A percentile compares a stretch with the other conserved stretches of the same genome.
Evolutionary conservation across 2,797 vertebrate genomes (phyloP).

Genomic region (Phalloptychus januarius): DNA sequence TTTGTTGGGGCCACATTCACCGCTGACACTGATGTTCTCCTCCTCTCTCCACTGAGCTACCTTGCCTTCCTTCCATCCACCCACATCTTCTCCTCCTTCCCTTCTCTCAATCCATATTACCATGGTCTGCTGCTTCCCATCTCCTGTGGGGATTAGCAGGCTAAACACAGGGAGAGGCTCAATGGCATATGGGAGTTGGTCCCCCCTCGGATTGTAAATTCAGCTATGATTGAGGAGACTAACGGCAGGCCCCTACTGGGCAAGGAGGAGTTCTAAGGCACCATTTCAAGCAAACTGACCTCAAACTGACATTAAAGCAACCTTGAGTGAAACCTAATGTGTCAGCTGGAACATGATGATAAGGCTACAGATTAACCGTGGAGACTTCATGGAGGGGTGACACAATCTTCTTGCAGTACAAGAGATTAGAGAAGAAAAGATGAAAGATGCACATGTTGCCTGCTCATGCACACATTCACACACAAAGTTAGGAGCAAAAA

Average conservation of each 20-base stretch:
- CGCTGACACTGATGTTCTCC: constrained; percentile 62
- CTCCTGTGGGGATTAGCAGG: constrained; percentile 78
- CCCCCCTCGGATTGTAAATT: constrained; percentile 71
- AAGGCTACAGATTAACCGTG: constrained; percentile 76
- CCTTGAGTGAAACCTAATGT: constrained; percentile 74
- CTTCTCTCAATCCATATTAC: constrained; percentile 69
- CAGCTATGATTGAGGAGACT: constrained; percentile 74
- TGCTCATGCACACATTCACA: constrained; percentile 28
- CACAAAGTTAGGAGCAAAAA: constrained; percentile 26
- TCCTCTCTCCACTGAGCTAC: constrained; percentile 23
- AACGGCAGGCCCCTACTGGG: constrained; percentile 65
- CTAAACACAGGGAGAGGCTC: constrained; percentile 77
- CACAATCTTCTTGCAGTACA: constrained; percentile 52
- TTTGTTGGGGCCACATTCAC: constrained; percentile 76
- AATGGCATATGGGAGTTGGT: constrained; percentile 70
- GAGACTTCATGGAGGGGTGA: constrained; percentile 48
- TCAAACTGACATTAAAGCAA: constrained; percentile 77
- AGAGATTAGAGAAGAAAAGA: constrained; percentile 66
- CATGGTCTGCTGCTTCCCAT: constrained; percentile 79
- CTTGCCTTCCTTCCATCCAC: constrained; percentile 39
- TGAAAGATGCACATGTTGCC: constrained; percentile 42
- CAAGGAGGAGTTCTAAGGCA: constrained; percentile 56
- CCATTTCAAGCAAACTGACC: constrained; percentile 71
- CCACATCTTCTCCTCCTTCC: constrained; percentile 35
- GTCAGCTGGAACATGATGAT: constrained; percentile 77